Conservation (phyloP, 2,113 vertebrate species). For the Addax nasomaculatus region DNA sequence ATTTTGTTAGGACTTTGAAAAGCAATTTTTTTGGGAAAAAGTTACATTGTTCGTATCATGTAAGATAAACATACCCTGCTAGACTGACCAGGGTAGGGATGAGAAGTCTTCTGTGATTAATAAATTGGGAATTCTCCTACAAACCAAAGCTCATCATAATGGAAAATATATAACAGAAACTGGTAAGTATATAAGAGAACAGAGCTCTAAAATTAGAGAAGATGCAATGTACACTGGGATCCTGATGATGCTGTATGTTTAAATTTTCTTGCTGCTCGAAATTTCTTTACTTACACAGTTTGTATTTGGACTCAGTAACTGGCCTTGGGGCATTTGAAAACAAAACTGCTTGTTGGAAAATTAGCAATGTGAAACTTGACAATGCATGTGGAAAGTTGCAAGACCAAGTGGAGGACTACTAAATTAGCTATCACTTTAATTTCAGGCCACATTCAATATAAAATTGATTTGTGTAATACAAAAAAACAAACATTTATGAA, state of each 20-base stretch:
- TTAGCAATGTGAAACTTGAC: constrained; percentile 81
- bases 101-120: constrained; percentile 85
- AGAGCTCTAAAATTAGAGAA: constrained; percentile 45
- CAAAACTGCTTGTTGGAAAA: constrained; percentile 84
- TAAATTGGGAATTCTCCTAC: constrained; percentile 84
- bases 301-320: constrained; percentile 78
- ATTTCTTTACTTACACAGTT: constrained; percentile 65
- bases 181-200: constrained; percentile 65
- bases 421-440: constrained; percentile 70
- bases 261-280: constrained; percentile 62
- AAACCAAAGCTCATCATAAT: constrained; percentile 82
- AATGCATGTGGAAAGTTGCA: constrained; percentile 70
- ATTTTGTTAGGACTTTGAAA: constrained; percentile 52
- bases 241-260: constrained; percentile 55
- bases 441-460: constrained; percentile 46
- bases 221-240: neutral
- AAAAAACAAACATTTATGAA: constrained; percentile 27
- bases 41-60: constrained; percentile 66
- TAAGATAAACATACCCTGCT: constrained; percentile 66
- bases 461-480: constrained; percentile 27
- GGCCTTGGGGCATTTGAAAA: constrained; percentile 84
- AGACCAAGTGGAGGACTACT: constrained; percentile 69
- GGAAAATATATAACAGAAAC: constrained; percentile 84
- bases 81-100: constrained; percentile 72
- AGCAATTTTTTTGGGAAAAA: constrained; percentile 52